Evolutionary conservation across 2,797 vertebrate species (phyloP).

Genomic region (Hypotaenidia okinawae): DNA sequence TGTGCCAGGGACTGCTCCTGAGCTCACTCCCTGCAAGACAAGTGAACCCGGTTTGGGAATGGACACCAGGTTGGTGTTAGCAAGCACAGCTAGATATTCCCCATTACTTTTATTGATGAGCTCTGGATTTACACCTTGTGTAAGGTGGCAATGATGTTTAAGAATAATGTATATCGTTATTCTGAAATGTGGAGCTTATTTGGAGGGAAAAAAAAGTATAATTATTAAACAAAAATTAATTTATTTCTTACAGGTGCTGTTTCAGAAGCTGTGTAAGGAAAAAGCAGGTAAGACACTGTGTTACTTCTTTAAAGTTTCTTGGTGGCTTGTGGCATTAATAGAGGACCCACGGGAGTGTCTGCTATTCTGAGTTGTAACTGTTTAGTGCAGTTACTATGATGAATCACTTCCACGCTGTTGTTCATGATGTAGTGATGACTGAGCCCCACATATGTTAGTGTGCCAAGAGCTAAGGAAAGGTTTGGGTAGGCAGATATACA

Average conservation of each 20-base stretch:
- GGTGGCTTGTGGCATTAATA: not conserved
- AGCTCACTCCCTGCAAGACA: not conserved
- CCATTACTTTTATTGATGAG: not conserved
- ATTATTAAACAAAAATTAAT: constrained; percentile 36
- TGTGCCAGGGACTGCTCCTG: not conserved
- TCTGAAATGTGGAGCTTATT: not conserved
- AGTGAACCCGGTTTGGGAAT: not conserved
- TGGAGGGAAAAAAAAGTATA: not conserved
- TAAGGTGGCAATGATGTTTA: not conserved
- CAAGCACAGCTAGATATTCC: not conserved
- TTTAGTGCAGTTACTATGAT: not conserved
- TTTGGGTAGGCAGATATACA: not conserved
- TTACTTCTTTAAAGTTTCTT: not conserved
- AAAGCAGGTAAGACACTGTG: constrained; percentile 68
- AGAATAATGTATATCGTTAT: not conserved
- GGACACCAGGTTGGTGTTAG: not conserved
- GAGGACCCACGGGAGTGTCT: not conserved
- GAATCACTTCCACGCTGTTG: not conserved
- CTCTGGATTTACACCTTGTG: not conserved
- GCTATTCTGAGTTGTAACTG: not conserved
- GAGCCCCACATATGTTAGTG: not conserved
- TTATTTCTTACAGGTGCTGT: constrained; percentile 68
- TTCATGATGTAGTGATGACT: not conserved
- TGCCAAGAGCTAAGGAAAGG: not conserved
- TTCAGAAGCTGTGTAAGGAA: constrained; percentile 57